These are phyloP conservation scores for Tenebrosternarchus preto DNA, from an alignment of 2,113 vertebrate species.

Conservation along the genomic window DNA sequence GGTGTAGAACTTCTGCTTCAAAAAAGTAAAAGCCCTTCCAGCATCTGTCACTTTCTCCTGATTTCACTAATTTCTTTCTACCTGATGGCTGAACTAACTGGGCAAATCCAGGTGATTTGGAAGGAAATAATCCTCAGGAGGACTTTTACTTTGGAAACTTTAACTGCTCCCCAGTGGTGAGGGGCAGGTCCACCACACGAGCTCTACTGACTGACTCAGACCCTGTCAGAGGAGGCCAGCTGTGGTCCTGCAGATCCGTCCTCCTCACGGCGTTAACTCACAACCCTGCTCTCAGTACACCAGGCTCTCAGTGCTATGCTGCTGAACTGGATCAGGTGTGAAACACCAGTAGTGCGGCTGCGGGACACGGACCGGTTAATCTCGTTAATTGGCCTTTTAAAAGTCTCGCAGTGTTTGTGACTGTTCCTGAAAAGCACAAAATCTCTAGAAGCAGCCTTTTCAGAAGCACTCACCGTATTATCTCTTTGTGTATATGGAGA, in stretches of 20 bases:
- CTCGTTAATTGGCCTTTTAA: not conserved
- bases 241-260: too few relatives aligned
- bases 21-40: too few relatives aligned
- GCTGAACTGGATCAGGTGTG: conserved; percentile 20
- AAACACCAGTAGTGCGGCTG: not conserved
- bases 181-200: not conserved
- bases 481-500: not conserved
- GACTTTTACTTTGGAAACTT: too few relatives aligned
- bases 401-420: not conserved
- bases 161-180: not conserved
- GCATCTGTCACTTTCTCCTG: too few relatives aligned
- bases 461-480: not conserved
- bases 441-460: not conserved
- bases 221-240: not conserved
- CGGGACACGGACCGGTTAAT: not conserved
- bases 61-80: too few relatives aligned
- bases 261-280: not conserved
- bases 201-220: not conserved
- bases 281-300: not conserved
- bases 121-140: too few relatives aligned
- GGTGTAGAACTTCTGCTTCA: too few relatives aligned
- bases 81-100: too few relatives aligned
- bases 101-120: too few relatives aligned
- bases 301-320: not conserved
- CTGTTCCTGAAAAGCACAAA: conserved; percentile 6